Evolutionary conservation across 2,113 vertebrate species (phyloP), one percentile per base, ranked within the genome.

Genomic region (Tinamus guttatus): DNA sequence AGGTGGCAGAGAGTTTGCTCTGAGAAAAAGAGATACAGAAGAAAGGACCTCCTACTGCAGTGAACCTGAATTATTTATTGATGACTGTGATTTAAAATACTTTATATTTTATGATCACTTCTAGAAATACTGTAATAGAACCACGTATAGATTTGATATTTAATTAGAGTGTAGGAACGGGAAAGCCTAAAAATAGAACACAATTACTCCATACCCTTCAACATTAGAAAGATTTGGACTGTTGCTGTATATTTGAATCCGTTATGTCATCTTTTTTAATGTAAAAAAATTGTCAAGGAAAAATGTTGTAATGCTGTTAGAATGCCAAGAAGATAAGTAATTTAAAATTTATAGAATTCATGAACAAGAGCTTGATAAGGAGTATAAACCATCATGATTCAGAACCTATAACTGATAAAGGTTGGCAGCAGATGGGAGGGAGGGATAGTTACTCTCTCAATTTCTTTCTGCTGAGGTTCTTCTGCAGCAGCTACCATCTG

Each of bases 41-140:
- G 84, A 78, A 58, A 88, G 80, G 90, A 88, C 85, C 78, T 94
- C 85, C 34, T 87, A 87, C 76, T 95, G 64, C 95, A 52, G 47
- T 51, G 32, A 83, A 77, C 58, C 25, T 51, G 25, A 28, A 90
- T 79, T 38, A 77, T n/a, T 64, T 83, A 30, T 67, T 74, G 47
- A 81, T 74, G 38, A 75, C 80, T 81, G 76, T 96, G 85, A 87
- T 30, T 63, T 15, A 38, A 63, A 36, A 25, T 24, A 20, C 81
- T 62, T 74, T 89, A 36, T 75, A 22, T 71, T 34, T 51, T 73
- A 17, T 74, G 30, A 87, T 94, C 40, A 67, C 59, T 87, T 63
- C 59, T 30, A 58, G 30, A 36, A 85, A n/a, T 32, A 58, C 82
- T 81, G 28, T 85, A 52, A 73, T 64, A 49, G 45, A 45, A 85